Conservation (phyloP, 64 coral and sea anemone species). For the Trachythela sp. region DNA sequence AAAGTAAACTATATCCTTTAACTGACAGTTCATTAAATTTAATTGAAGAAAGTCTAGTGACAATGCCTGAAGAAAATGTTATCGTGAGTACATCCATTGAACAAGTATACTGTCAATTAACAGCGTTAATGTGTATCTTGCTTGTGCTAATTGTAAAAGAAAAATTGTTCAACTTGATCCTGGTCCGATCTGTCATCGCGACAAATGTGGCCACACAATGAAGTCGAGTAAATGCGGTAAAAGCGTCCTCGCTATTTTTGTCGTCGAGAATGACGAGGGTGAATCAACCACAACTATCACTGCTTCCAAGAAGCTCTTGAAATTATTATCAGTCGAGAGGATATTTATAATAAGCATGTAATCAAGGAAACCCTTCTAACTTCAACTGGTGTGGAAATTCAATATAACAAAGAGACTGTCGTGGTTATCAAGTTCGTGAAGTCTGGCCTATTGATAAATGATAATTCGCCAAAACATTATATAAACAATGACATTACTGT, state of each 20-base stretch:
- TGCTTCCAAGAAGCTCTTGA: slow-evolving; percentile 58
- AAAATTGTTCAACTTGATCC: no score
- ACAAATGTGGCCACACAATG: no score
- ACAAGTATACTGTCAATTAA: slow-evolving; percentile 35
- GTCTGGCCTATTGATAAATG: slow-evolving; percentile 1
- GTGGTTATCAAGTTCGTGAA: slow-evolving; percentile 40
- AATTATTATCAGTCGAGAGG: slow-evolving; percentile 13
- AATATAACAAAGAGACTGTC: slow-evolving; percentile 42
- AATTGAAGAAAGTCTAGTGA: no score
- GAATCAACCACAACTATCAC: no score
- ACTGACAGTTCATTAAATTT: no score
- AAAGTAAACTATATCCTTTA: no score
- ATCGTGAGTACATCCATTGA: slow-evolving; percentile 41
- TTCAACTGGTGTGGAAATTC: slow-evolving; percentile 45
- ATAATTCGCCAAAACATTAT: slow-evolving; percentile 21
- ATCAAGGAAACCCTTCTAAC: slow-evolving; percentile 49
- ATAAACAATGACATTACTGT: no score
- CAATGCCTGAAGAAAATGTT: slow-evolving; percentile 35
- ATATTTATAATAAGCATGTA: neutral
- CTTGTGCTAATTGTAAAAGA: no score
- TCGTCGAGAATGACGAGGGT: no score
- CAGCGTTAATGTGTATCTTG: no score
- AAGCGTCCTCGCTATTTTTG: slow-evolving; percentile 53
- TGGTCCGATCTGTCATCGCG: no score
- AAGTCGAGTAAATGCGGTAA: no score